Evolutionary conservation across 2,888 invertebrate genomes (phyloP), one percentile per base, ranked within the genome.

Genomic region (Eulithis testata): DNA sequence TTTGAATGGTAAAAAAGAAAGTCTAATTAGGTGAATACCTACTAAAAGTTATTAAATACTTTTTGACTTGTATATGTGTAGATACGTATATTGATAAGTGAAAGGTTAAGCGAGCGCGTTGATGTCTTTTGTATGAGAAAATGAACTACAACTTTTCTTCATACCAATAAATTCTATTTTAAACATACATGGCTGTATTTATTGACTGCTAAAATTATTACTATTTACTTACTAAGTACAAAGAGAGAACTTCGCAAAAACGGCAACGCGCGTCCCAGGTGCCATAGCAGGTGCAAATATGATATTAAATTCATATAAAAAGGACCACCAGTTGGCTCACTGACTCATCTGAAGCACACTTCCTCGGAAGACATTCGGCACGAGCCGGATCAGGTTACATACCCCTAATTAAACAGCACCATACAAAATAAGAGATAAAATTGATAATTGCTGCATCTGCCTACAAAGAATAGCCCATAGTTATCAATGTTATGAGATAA

Each of bases 211-310:
- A 31, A 31, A 31, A 31, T 31, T 31, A 6, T 8, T 8, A 40
- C 40, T 40, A 7, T 8, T 40, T 9, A 40, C 8, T 8, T 8
- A 40, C 27, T 27, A 21, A 21, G 21, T 21, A 44, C 47, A 21
- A 47, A 49, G 50, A 40, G n/a, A 50, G 49, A 50, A 12, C 45
- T 37, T n/a, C 8, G 11, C 6, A 59, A 62, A 56, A 51, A 40
- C 56, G 4, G 45, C 4, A 53, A 36, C 61, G 57, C 60, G 51
- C 56, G 27, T 58, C 52, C n/a, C 82, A 82, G 81, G 72, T 14
- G 8, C 49, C 11, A 49, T 8, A 69, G 65, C 82, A 82, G 82
- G 74, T 82, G 82, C 43, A 69, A 69, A 66, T 56, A 62, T 56
- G 47, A 60, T 51, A 52, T 52, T 47, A 60, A 54, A 59, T 49